Evolutionary conservation across 2,113 vertebrate species (phyloP).

Genomic region (Hippocampus barbouri): DNA sequence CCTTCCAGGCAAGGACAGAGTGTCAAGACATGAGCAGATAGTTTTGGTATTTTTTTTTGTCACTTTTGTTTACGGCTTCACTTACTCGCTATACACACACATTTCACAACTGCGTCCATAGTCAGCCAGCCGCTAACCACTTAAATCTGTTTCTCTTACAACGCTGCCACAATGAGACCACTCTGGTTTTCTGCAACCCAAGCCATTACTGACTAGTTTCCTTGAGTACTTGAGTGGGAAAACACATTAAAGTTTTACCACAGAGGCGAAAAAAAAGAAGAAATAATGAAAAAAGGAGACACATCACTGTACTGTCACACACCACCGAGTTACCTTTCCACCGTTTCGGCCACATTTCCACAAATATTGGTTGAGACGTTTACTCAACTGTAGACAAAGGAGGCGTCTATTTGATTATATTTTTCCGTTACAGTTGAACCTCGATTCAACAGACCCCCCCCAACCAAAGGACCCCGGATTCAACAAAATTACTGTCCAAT

Average conservation of each 20-base stretch:
- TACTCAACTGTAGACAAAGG: neutral
- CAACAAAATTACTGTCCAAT: too few species aligned
- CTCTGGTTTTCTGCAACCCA: constrained; percentile 67
- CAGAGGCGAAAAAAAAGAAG: constrained; percentile 32
- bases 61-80: constrained; percentile 61
- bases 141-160: constrained; percentile 53
- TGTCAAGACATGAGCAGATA: constrained; percentile 19
- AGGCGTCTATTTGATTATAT: neutral
- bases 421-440: too few species aligned
- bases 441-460: too few species aligned
- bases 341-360: neutral
- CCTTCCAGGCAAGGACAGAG: constrained; percentile 13
- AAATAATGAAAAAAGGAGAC: constrained; percentile 42
- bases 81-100: constrained; percentile 60
- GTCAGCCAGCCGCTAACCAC: constrained; percentile 39
- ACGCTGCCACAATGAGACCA: constrained; percentile 36
- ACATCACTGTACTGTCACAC: constrained; percentile 41
- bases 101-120: constrained; percentile 39
- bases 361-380: neutral
- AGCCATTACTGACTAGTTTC: constrained; percentile 72
- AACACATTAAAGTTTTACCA: constrained; percentile 73
- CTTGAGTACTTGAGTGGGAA: constrained; percentile 65
- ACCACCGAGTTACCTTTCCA: constrained; percentile 2
- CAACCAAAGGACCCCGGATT: too few species aligned
- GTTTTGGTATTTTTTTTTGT: constrained; percentile 57